A percentile compares a stretch with the other conserved stretches of the same genome.
These are phyloP conservation scores for Oryzias javanicus DNA, from an alignment of 2,113 vertebrate species.

Conservation along the genomic window DNA sequence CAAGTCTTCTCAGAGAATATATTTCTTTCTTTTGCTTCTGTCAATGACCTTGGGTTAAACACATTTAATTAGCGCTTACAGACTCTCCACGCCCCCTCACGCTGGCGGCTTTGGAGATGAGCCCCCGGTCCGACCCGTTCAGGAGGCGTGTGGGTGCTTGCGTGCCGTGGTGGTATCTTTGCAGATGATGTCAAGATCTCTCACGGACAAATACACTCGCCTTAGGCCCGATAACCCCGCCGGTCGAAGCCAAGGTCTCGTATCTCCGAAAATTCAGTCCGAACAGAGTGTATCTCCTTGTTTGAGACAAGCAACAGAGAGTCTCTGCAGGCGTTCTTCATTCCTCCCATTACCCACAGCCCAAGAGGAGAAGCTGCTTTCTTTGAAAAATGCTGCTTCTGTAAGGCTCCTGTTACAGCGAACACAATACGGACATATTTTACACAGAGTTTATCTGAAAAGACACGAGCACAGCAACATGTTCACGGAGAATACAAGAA, in stretches of 20 bases:
- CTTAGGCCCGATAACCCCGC: slow-evolving; percentile 36
- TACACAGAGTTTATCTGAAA: slow-evolving; percentile 26
- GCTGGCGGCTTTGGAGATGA: slow-evolving; percentile 46
- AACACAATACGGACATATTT: slow-evolving; percentile 18
- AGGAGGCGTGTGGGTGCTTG: background rate
- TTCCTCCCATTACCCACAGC: slow-evolving; percentile 22
- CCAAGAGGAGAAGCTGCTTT: slow-evolving; percentile 15
- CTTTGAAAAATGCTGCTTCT: slow-evolving; percentile 28
- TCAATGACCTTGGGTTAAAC: slow-evolving; percentile 69
- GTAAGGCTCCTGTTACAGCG: slow-evolving; percentile 21
- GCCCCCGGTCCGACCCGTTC: slow-evolving; percentile 36
- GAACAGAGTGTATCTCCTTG: slow-evolving; percentile 4
- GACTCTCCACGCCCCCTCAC: slow-evolving; percentile 46
- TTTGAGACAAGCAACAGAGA: background rate
- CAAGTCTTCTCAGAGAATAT: slow-evolving; percentile 11
- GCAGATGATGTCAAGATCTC: slow-evolving; percentile 22
- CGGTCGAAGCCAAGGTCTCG: slow-evolving; percentile 20
- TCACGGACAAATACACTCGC: slow-evolving; percentile 18
- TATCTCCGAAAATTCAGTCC: slow-evolving; percentile 11
- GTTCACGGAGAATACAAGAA: slow-evolving; percentile 27
- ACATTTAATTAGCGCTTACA: slow-evolving; percentile 71
- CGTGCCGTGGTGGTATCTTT: background rate
- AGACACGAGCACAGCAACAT: slow-evolving; percentile 20
- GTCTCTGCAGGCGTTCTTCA: slow-evolving; percentile 15
- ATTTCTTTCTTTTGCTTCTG: slow-evolving; percentile 27